Conservation (phyloP, 2,797 vertebrate species). For the Molossus alvarezi region DNA sequence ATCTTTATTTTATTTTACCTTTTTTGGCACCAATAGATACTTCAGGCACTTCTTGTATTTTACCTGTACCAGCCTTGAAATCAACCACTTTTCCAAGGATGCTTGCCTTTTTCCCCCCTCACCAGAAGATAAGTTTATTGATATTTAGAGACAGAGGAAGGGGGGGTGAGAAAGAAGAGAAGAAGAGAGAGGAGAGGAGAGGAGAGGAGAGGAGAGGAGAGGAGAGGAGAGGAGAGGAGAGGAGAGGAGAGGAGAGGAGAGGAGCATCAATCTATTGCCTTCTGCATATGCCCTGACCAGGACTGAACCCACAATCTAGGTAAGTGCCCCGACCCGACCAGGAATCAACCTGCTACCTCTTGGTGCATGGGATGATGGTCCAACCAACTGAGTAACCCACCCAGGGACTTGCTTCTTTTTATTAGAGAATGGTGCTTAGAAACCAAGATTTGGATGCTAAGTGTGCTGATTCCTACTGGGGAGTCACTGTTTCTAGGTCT, state of each 20-base stretch:
- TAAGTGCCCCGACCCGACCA: not conserved
- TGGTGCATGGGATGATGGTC: not conserved
- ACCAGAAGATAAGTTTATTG: not conserved
- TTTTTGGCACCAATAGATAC: not conserved
- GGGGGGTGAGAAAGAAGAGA: not conserved
- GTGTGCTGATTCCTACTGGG: not conserved
- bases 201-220: too few relatives aligned
- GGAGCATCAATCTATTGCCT: not conserved
- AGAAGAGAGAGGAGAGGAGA: too few relatives aligned
- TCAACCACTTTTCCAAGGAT: not conserved
- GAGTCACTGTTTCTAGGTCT: not conserved
- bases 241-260: not conserved
- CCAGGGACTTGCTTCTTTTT: not conserved
- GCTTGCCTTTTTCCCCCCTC: not conserved
- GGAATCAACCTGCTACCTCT: not conserved
- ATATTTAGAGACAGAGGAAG: not conserved
- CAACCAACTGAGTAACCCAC: not conserved
- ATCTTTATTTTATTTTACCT: not conserved
- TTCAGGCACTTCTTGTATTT: not conserved
- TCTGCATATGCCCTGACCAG: not conserved
- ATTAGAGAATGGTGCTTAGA: not conserved
- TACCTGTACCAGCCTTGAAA: not conserved
- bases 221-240: too few relatives aligned
- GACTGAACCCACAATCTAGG: not conserved
- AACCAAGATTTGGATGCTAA: conserved; percentile 47